Evolutionary conservation across 2,113 vertebrate genomes (phyloP).

Genomic region (Empidonax traillii): DNA sequence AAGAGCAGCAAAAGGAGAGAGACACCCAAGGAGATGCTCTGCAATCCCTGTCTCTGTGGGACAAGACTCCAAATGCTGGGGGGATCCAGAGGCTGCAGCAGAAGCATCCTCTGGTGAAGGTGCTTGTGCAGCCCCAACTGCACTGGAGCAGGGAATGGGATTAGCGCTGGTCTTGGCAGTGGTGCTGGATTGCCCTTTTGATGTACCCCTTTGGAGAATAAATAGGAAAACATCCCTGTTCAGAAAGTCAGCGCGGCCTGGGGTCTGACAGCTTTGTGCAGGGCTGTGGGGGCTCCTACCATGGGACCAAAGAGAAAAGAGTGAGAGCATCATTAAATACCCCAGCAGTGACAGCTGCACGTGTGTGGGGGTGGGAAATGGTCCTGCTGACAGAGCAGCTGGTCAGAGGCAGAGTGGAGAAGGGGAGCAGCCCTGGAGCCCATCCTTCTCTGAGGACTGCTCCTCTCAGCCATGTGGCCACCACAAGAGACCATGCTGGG

Average conservation of each 20-base stretch:
- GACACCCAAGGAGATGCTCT: neutral
- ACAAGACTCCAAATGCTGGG: neutral
- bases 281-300: neutral
- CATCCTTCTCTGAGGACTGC: fast-evolving
- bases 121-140: neutral
- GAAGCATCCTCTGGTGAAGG: neutral
- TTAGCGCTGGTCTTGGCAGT: neutral
- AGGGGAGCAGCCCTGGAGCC: neutral
- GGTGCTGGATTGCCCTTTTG: neutral
- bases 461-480: neutral
- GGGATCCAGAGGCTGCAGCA: neutral
- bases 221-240: neutral
- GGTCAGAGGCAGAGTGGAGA: neutral
- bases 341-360: neutral
- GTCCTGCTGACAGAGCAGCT: neutral
- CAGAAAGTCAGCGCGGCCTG: neutral
- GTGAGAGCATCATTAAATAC: neutral
- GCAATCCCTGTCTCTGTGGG: neutral
- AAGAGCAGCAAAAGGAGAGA: neutral
- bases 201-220: neutral
- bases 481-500: neutral
- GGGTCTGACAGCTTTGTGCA: neutral
- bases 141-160: neutral
- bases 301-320: neutral
- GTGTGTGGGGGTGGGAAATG: neutral